Conservation (phyloP, 2,113 vertebrate genomes). For the Mormyrus lacerda region DNA sequence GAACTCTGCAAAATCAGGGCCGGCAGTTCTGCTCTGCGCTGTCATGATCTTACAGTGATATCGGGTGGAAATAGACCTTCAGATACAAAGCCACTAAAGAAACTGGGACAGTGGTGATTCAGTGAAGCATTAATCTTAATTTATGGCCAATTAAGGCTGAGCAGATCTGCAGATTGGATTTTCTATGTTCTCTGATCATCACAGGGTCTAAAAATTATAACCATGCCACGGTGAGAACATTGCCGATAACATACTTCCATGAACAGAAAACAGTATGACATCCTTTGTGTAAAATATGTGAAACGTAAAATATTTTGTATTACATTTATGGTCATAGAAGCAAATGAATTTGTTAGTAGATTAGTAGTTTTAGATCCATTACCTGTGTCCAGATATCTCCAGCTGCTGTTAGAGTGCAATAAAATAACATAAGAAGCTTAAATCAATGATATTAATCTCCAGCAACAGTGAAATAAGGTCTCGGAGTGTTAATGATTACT, state of each 20-base stretch:
- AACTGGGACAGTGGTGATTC: neutral
- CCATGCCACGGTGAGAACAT: neutral
- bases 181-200: neutral
- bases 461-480: neutral
- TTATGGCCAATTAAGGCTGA: neutral
- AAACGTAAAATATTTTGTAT: neutral
- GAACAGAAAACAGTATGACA: neutral
- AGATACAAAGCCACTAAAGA: neutral
- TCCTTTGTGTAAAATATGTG: neutral
- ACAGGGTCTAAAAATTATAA: neutral
- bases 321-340: neutral
- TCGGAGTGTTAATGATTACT: neutral
- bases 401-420: neutral
- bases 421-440: neutral
- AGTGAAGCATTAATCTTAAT: neutral
- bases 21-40: neutral
- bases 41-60: neutral
- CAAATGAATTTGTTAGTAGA: neutral
- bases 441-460: neutral
- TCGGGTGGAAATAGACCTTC: neutral
- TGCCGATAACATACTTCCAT: neutral
- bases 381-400: neutral
- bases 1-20: neutral
- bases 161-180: neutral
- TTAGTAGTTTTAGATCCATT: neutral